Base-by-base conservation (phyloP, 2,113 vertebrate genomes). In the Perca fluviatilis region DNA sequence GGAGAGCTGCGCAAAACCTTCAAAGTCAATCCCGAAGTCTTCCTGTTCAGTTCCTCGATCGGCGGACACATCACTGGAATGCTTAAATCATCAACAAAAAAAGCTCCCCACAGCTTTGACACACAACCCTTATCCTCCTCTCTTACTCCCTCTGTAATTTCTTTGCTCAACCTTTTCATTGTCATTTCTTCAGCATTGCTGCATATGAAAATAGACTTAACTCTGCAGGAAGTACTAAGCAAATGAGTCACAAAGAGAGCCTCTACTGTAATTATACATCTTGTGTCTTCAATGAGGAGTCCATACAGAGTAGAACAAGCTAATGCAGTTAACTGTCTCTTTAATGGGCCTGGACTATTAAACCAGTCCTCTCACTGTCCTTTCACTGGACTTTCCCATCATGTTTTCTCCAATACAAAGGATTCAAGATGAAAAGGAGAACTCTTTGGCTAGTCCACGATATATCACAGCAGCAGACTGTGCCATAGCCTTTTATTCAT, bases 331-430 rank as follows among this genome's bases (percentile, higher is more conserved):
- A 70, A 79, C 60, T 77, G 21, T 67, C 66, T 77, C 57, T 69
- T 49, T 76, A 80, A 82, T 78, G 68, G 75, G 51, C 30, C 43
- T 1, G 46, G 51, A 84, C 76, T 80, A 87, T 85, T 86, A 81
- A 27, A 76, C 25, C 63, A 25, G 71, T 84, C 77, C 67, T 79
- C 27, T 87, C 46, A 56, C 63, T 81, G 77, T 33, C 58, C 77
- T 88, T 85, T 88, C 86, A 84, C 90, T 88, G 74, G 69, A 75
- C 83, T 84, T 86, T 86, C 73, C 40, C 16, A 43, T 83, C 40
- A 46, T 71, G 46, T 53, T 90, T 61, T 78, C 72, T 58, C 51
- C 50, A 79, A 60, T 33, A 27, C 23, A 58, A 33, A 15, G 18
- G 27, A 18, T 60, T 80, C 19, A 60, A 81, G 70, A 74, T 71